Evolutionary conservation across 2,797 vertebrate genomes (phyloP), one percentile per base, ranked within the genome.

Genomic region (Apogon talboti): DNA sequence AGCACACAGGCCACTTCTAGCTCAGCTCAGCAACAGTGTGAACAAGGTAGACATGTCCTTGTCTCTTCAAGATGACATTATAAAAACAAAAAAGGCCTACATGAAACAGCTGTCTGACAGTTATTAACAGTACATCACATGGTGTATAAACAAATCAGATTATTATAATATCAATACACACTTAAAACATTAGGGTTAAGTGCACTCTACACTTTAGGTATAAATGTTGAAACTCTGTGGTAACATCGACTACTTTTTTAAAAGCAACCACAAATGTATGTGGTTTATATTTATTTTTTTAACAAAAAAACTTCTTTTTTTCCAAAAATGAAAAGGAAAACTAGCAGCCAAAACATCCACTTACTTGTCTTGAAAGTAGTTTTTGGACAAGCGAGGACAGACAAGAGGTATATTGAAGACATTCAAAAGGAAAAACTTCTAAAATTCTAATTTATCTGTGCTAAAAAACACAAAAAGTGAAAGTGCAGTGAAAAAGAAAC

Each of bases 311-410:
- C 61, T 67, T 51, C 63, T 76, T 85, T 69, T 66, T 30, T 30
- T 30, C 33, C 16, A 79, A 78, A 84, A 72, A 41, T 57, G 13
- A 54, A 82, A 75, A 77, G 53, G 48, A 79, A 90, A 90, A 87
- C 83, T 92, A 94, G 92, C 94, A 94, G 92, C 92, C 88, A 90
- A 91, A 90, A 85, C 75, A 87, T 89, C 85, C 78, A 83, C 82
- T 78, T 72, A 83, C 83, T 89, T 90, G 89, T 86, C 91, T 86
- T 79, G 77, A 64, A 85, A 81, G 61, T 74, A 81, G 74, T 74
- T 74, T 85, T 85, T 84, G 84, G 89, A 91, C 90, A 91, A 92
- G 91, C 78, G 81, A 87, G 81, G 86, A 87, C 80, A 90, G 78
- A 86, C 81, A 73, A 92, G 93, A 94, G 93, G 92, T 92, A 94